Base-by-base conservation (phyloP, 2,113 vertebrate genomes). In the Collichthys lucidus region DNA sequence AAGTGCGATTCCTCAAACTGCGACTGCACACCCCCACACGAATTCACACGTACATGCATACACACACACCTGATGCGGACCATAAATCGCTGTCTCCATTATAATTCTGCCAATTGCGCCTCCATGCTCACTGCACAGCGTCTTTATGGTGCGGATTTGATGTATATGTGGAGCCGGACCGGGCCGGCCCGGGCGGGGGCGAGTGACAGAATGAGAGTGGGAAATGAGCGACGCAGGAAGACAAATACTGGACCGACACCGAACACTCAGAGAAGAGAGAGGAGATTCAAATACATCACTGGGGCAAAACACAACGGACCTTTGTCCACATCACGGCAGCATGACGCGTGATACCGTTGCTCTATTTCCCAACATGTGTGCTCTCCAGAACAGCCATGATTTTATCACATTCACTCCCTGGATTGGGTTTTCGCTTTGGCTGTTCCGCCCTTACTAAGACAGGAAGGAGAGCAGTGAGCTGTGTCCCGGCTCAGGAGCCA, bases 171-270 rank as follows among this genome's bases (percentile, higher is more conserved):
- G 94, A 78, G 31, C 89, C 70, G 77, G 87, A 91, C 35, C 83
- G 68, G 91, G 85, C 59, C 35, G n/a, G n/a, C n/a, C n/a, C n/a
- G 35, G 35, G 91, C 83, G 63, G 91, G 94, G 67, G 83, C 77
- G 65, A 92, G 68, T 96, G 96, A 96, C 96, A 97, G 96, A 97
- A 97, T 96, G 93, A 90, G 96, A 96, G 92, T 96, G 95, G 94
- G 85, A 92, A 64, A 0, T 87, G 86, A 94, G 88, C 79, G 85
- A 77, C 75, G 76, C 89, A 74, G 85, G 61, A 31, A 59, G 59
- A 59, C 77, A 50, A 85, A 79, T 2, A 11, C 14, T 24, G 42
- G 66, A 59, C 8, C 8, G 20, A 66, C 26, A 68, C 49, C 24
- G 11, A 80, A 57, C 10, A 29, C 3, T 2, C 40, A 19, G 57